phyloP scores from a whole-genome alignment of 1,140 invertebrate species.

The Drosophila mojavensis region DNA sequence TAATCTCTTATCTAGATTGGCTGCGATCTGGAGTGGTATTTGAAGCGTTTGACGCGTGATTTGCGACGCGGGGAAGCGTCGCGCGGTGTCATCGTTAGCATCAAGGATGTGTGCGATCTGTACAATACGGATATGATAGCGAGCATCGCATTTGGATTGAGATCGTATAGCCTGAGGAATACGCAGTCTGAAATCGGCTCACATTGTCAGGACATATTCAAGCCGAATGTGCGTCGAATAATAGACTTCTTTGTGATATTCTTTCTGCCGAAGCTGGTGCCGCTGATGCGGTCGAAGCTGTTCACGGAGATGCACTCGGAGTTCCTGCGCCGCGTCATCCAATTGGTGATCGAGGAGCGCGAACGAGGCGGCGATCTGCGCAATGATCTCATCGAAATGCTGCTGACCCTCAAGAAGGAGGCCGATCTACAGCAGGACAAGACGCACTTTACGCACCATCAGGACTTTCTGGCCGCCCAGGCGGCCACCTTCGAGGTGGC shows the following conservation, averaged over 20 bases:
- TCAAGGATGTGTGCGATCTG: slow-evolving; percentile 85
- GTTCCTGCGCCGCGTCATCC: slow-evolving; percentile 81
- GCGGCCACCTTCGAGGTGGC: slow-evolving; percentile 89
- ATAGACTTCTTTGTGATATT: slow-evolving; percentile 85
- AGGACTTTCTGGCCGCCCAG: slow-evolving; percentile 86
- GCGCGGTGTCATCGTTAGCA: slow-evolving; percentile 65
- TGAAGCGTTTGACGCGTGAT: slow-evolving; percentile 67
- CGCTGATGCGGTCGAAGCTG: slow-evolving; percentile 60
- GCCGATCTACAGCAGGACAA: slow-evolving; percentile 76
- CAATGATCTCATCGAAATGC: slow-evolving; percentile 85
- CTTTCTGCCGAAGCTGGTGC: slow-evolving; percentile 83
- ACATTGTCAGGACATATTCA: slow-evolving; percentile 85
- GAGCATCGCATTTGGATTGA: slow-evolving; percentile 86
- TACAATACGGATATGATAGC: slow-evolving; percentile 87
- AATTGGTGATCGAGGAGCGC: slow-evolving; percentile 82
- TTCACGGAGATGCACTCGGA: slow-evolving; percentile 61
- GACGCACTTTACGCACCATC: slow-evolving; percentile 75
- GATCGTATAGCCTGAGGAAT: slow-evolving; percentile 85
- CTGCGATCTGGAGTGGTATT: slow-evolving; percentile 73
- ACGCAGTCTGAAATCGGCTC: slow-evolving; percentile 84
- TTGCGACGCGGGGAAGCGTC: slow-evolving; percentile 56
- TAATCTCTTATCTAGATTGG: slow-evolving; percentile 51
- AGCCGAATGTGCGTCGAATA: slow-evolving; percentile 85
- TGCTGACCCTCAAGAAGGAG: slow-evolving; percentile 84
- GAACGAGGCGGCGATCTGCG: slow-evolving; percentile 71